phyloP scores from a whole-genome alignment of 2,888 invertebrate genomes.

The Pammene fasciana region DNA sequence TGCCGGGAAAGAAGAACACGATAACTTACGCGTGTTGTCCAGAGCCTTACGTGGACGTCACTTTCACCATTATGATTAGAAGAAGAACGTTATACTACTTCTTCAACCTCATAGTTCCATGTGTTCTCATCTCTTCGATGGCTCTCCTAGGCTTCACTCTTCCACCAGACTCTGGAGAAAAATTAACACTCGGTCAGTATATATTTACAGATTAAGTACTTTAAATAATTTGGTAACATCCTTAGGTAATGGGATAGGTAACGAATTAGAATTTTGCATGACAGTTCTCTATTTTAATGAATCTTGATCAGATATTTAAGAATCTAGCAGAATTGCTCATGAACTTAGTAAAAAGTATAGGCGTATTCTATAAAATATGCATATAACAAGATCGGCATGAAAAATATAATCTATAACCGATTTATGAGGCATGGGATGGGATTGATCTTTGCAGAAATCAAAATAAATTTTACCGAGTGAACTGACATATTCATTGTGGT shows the following conservation, averaged over 20 bases:
- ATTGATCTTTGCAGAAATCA: neutral
- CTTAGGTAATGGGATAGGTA: slow-evolving; percentile 4
- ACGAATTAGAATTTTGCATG: slow-evolving; percentile 8
- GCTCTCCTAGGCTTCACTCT: slow-evolving; percentile 98
- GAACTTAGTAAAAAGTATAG: no score
- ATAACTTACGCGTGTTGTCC: slow-evolving; percentile 97
- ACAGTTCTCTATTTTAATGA: slow-evolving; percentile 10
- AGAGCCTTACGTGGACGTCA: slow-evolving; percentile 97
- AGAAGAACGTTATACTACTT: slow-evolving; percentile 99
- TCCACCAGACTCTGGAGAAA: slow-evolving; percentile 98
- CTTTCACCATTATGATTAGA: slow-evolving; percentile 98
- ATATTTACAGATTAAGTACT: slow-evolving; percentile 1
- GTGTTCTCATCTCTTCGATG: slow-evolving; percentile 99
- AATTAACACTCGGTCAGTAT: slow-evolving; percentile 94
- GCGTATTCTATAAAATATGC: neutral
- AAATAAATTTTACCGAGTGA: slow-evolving; percentile 1
- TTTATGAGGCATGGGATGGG: neutral
- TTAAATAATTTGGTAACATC: neutral
- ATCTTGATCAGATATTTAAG: neutral
- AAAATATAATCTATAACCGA: neutral
- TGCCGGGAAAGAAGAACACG: slow-evolving; percentile 96
- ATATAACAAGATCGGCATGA: neutral
- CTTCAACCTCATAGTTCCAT: slow-evolving; percentile 99
- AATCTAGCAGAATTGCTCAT: neutral
- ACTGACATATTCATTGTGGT: slow-evolving; percentile 37